These are phyloP conservation scores for Lasioglossum lativentre DNA, from an alignment of 2,888 invertebrate species.

Conservation along the genomic window DNA sequence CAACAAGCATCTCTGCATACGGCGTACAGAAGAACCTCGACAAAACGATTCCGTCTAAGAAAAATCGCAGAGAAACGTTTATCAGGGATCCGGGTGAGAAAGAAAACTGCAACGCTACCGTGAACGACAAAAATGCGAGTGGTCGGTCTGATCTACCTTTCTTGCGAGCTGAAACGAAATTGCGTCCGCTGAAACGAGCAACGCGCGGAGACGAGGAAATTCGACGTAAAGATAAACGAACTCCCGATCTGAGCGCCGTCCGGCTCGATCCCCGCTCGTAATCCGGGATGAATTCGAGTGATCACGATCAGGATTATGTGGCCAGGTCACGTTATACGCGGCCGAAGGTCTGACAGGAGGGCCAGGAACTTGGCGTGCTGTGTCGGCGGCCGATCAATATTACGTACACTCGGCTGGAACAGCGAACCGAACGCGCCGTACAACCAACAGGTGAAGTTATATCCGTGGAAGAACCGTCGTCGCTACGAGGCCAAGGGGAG, in stretches of 20 bases:
- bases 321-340: conserved; percentile 65
- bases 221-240: conserved; percentile 45
- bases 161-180: not conserved
- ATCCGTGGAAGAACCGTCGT: conserved; percentile 52
- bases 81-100: not conserved
- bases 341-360: conserved; percentile 54
- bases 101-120: not conserved
- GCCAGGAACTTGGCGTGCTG: conserved; percentile 41
- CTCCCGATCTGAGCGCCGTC: conserved; percentile 10
- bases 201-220: conserved; percentile 1
- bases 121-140: conserved; percentile 2
- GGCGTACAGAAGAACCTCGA: not conserved
- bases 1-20: not conserved
- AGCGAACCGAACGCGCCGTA: conserved; percentile 48
- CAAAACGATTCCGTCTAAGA: not conserved
- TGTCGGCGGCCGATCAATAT: conserved; percentile 68
- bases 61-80: not conserved
- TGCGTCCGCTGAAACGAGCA: conserved; percentile 2
- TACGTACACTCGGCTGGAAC: conserved; percentile 46
- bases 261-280: conserved; percentile 27
- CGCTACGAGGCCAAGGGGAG: conserved; percentile 68
- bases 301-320: conserved; percentile 54
- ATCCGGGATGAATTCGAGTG: conserved; percentile 59
- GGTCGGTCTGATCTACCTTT: conserved; percentile 9
- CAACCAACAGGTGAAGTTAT: conserved; percentile 74